Conservation (phyloP, 1,140 invertebrate species). For the Mamestra configurata region DNA sequence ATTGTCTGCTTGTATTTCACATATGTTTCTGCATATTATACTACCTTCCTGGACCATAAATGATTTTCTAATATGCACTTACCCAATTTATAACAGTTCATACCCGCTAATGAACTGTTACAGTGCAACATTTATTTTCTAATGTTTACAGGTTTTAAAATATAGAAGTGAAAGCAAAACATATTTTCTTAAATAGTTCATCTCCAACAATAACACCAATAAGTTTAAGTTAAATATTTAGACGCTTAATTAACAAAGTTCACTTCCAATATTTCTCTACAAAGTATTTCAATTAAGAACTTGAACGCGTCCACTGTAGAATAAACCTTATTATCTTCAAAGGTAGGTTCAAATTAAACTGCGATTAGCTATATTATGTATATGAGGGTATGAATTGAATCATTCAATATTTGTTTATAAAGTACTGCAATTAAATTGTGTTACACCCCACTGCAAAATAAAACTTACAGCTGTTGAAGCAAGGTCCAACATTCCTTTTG, state of each 20-base stretch:
- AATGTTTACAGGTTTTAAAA: neutral
- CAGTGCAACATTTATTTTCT: too few species aligned
- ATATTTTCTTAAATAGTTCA: neutral
- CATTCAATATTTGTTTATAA: conserved; percentile 42
- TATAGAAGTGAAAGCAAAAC: neutral
- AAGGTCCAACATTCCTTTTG: conserved; percentile 8
- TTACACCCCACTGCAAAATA: neutral
- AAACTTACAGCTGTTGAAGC: neutral
- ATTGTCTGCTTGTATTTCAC: too few species aligned
- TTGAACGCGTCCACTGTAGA: neutral
- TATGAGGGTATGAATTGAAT: conserved; percentile 36
- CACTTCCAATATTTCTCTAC: conserved; percentile 32
- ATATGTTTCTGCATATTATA: too few species aligned
- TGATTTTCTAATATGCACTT: too few species aligned
- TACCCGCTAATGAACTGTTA: too few species aligned
- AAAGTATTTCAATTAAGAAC: conserved; percentile 40
- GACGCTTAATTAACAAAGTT: conserved; percentile 39
- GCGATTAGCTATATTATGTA: neutral
- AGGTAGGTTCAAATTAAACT: neutral
- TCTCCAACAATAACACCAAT: neutral
- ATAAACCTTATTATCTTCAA: neutral
- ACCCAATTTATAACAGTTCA: too few species aligned
- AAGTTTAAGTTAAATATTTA: conserved; percentile 31
- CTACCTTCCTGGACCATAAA: too few species aligned
- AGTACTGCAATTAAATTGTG: conserved; percentile 38